Percentiles rank a stretch among this genome's conserved stretches.
Evolutionary conservation across 2,888 invertebrate genomes (phyloP).

Genomic region (Helobdella robusta): DNA sequence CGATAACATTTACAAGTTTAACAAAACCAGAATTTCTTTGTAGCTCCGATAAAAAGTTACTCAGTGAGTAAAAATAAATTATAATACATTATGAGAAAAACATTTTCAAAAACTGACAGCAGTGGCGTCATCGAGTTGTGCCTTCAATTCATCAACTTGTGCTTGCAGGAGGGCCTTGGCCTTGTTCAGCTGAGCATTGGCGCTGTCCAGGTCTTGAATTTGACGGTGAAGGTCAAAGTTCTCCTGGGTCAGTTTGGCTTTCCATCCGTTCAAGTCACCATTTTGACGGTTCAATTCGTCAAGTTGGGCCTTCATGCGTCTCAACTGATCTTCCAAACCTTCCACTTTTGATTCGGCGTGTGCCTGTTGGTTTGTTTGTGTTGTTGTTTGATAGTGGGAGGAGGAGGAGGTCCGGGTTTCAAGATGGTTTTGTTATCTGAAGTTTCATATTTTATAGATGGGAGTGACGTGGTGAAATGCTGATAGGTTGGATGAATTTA

Average conservation of each 20-base stretch:
- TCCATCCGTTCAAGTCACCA: slow-evolving; percentile 52
- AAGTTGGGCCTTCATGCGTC: slow-evolving; percentile 52
- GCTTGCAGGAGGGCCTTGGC: slow-evolving; percentile 55
- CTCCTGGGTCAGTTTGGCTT: slow-evolving; percentile 80
- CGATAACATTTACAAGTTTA: too few relatives aligned
- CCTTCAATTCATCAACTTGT: slow-evolving; percentile 46
- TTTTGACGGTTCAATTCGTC: slow-evolving; percentile 87
- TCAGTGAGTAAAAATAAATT: too few relatives aligned
- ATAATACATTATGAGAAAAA: too few relatives aligned
- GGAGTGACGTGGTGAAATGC: too few relatives aligned
- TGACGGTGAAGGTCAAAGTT: slow-evolving; percentile 56
- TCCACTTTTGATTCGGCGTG: slow-evolving; percentile 60
- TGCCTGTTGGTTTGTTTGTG: too few relatives aligned
- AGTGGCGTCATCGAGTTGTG: slow-evolving; percentile 39
- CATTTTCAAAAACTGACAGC: slow-evolving; percentile 23
- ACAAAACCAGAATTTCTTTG: too few relatives aligned
- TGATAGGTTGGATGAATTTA: too few relatives aligned
- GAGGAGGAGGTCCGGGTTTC: too few relatives aligned
- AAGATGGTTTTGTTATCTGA: too few relatives aligned
- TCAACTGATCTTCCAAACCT: slow-evolving; percentile 62
- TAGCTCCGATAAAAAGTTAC: too few relatives aligned
- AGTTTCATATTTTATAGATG: too few relatives aligned
- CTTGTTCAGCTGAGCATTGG: slow-evolving; percentile 91
- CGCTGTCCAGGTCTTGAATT: slow-evolving; percentile 84
- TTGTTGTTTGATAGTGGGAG: too few relatives aligned